phyloP scores from a whole-genome alignment of 2,888 invertebrate species.

The Drosophila colorata region DNA sequence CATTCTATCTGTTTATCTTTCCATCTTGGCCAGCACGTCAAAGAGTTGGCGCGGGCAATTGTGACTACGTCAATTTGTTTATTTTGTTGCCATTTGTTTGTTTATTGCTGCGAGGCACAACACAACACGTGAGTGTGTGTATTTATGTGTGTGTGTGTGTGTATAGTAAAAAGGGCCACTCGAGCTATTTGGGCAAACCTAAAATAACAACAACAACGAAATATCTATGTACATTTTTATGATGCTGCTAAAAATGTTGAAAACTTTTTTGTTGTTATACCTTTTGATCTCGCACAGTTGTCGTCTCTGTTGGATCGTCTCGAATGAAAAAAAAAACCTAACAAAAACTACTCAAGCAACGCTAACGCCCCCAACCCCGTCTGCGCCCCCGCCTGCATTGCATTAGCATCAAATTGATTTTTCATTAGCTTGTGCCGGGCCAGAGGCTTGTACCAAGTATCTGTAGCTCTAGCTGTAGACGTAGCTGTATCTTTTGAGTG shows the following conservation, averaged over 20 bases:
- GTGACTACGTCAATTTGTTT: conserved; percentile 56
- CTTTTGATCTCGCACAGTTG: conserved; percentile 62
- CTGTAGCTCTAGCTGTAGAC: conserved; percentile 8
- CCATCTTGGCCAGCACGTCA: conserved; percentile 40
- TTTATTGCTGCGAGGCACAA: conserved; percentile 49
- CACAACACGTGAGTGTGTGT: conserved; percentile 23
- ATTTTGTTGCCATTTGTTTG: conserved; percentile 68
- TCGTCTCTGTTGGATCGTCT: conserved; percentile 57
- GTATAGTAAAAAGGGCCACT: conserved; percentile 54
- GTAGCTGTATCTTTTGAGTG: conserved; percentile 19
- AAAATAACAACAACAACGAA: conserved; percentile 47
- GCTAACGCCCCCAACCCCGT: conserved; percentile 28
- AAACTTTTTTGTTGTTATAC: conserved; percentile 28
- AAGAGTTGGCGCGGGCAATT: conserved; percentile 49
- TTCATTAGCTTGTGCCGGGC: conserved; percentile 68
- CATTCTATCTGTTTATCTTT: conserved; percentile 12
- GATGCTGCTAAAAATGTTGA: conserved; percentile 65
- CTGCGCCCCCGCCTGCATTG: conserved; percentile 22
- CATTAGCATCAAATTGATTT: conserved; percentile 70
- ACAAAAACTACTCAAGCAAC: conserved; percentile 26
- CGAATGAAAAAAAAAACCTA: conserved; percentile 5
- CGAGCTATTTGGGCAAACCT: conserved; percentile 51
- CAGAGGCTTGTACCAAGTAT: conserved; percentile 47
- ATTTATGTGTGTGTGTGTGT: conserved; percentile 14
- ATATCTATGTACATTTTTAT: conserved; percentile 60